phyloP scores from a whole-genome alignment of 2,888 invertebrate genomes.

The Dyspetes luteomarginatus region DNA sequence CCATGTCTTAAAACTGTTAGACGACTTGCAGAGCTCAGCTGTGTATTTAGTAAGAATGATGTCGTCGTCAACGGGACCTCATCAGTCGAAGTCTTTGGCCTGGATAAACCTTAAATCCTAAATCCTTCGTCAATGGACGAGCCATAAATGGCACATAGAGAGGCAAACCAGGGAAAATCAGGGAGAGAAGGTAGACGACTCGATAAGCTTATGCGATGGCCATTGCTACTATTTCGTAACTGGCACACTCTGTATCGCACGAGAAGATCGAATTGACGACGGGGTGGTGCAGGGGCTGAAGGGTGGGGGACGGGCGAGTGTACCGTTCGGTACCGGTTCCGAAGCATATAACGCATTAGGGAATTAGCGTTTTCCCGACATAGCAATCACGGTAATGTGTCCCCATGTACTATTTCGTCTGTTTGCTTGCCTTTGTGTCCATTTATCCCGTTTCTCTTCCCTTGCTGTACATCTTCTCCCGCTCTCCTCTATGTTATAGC shows the following conservation, averaged over 20 bases:
- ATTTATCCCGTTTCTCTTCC: slow-evolving; percentile 11
- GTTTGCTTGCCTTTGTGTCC: slow-evolving; percentile 47
- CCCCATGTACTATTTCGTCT: slow-evolving; percentile 50
- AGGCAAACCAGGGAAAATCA: neutral
- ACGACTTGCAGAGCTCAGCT: neutral
- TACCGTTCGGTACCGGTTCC: slow-evolving; percentile 53
- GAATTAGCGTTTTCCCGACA: slow-evolving; percentile 79
- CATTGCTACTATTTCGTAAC: slow-evolving; percentile 6
- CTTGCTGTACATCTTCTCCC: neutral
- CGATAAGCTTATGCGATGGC: neutral
- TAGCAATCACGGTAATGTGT: slow-evolving; percentile 81
- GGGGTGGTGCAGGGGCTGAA: slow-evolving; percentile 15
- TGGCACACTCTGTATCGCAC: slow-evolving; percentile 4
- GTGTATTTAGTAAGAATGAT: neutral
- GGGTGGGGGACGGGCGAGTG: neutral
- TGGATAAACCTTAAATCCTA: slow-evolving; percentile 22
- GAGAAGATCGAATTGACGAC: slow-evolving; percentile 32
- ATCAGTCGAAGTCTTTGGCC: slow-evolving; percentile 25
- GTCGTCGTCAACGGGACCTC: slow-evolving; percentile 2
- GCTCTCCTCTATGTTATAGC: slow-evolving; percentile 21
- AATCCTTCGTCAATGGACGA: slow-evolving; percentile 12
- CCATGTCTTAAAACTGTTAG: slow-evolving; percentile 13
- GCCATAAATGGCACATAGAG: neutral
- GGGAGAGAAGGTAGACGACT: neutral
- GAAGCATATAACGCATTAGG: slow-evolving; percentile 80